Conservation (phyloP, 1,140 invertebrate species). For the Nylanderia fulva region DNA sequence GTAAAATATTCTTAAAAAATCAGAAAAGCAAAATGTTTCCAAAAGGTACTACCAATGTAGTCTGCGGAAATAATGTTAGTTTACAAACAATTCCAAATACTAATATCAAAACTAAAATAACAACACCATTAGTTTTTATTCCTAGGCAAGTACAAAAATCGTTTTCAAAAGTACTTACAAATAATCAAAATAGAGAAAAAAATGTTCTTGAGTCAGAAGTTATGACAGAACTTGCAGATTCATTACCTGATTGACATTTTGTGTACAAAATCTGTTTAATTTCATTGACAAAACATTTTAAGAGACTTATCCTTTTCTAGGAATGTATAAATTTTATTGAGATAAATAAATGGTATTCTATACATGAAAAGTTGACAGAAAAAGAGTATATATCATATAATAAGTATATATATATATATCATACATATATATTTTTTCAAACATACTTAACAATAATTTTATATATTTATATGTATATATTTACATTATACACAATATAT, state of each 20-base stretch:
- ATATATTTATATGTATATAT: neutral
- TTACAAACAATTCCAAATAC: neutral
- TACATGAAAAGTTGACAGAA: too few species aligned
- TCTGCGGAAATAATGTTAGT: neutral
- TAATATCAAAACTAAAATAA: neutral
- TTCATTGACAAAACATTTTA: neutral
- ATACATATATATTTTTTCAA: neutral
- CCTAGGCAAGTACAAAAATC: conserved; percentile 82
- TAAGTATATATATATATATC: neutral
- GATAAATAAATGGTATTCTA: conserved; percentile 26
- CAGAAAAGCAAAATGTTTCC: conserved; percentile 77
- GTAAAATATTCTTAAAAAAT: conserved; percentile 68
- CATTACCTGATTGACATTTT: conserved; percentile 70
- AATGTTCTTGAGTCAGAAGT: conserved; percentile 77
- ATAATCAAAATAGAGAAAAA: conserved; percentile 70
- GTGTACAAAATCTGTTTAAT: conserved; percentile 23
- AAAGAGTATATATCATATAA: neutral
- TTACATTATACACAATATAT: neutral
- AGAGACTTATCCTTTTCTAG: neutral
- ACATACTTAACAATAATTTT: conserved; percentile 6
- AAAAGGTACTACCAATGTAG: neutral
- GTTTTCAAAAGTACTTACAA: conserved; percentile 75
- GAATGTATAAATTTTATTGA: conserved; percentile 30
- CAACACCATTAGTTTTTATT: conserved; percentile 77
- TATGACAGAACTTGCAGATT: conserved; percentile 81